Evolutionary conservation across 2,888 invertebrate species (phyloP).

Genomic region (Sisyra terminalis): DNA sequence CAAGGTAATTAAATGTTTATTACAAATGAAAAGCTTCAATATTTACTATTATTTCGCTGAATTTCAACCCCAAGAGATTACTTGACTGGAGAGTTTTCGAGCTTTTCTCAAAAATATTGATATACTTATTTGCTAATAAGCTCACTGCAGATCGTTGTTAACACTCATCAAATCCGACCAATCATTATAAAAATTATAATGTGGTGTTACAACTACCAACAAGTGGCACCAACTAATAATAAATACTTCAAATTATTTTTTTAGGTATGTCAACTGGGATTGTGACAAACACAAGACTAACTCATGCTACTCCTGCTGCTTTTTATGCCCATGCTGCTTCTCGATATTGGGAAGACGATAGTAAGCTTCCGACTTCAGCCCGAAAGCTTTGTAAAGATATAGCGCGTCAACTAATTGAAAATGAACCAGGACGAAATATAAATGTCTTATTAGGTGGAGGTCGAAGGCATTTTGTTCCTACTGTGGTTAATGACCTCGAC

Average conservation of each 20-base stretch:
- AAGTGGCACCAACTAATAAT: too few species aligned
- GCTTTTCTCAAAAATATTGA: too few species aligned
- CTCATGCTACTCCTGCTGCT: slow-evolving; percentile 46
- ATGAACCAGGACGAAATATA: slow-evolving; percentile 38
- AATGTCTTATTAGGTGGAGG: slow-evolving; percentile 50
- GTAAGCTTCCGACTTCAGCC: slow-evolving; percentile 21
- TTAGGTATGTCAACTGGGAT: slow-evolving; percentile 26
- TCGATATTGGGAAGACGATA: slow-evolving; percentile 26
- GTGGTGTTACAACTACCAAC: too few species aligned
- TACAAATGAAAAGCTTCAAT: too few species aligned
- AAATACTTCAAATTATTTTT: neutral
- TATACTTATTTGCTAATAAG: too few species aligned
- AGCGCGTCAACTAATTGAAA: slow-evolving; percentile 42
- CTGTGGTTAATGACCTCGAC: slow-evolving; percentile 15
- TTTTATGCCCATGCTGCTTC: slow-evolving; percentile 16
- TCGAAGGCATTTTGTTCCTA: slow-evolving; percentile 27
- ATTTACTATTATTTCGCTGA: too few species aligned
- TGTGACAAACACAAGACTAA: slow-evolving; percentile 47
- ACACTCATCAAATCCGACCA: too few species aligned
- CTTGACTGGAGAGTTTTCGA: too few species aligned
- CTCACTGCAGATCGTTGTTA: too few species aligned
- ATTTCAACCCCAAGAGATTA: too few species aligned
- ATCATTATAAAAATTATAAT: too few species aligned
- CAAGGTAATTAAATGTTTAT: slow-evolving; percentile 29
- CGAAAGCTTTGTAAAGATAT: slow-evolving; percentile 35